Base-by-base conservation (phyloP, 1,140 invertebrate species). In the Leptinotarsa undecemlineata region DNA sequence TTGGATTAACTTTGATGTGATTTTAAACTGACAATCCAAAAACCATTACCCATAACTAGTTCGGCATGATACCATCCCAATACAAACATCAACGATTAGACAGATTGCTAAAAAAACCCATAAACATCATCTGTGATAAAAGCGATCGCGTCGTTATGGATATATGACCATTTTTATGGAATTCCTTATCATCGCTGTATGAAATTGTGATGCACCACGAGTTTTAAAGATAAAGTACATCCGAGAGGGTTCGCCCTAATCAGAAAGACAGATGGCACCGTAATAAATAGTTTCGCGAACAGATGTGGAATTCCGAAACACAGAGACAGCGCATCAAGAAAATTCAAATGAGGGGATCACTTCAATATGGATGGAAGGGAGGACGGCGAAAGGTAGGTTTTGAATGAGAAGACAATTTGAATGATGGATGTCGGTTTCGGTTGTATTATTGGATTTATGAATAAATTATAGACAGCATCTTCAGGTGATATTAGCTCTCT, bases 201-300 rank as follows among this genome's bases (percentile, higher is more conserved):
- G 51, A 57, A 57, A 57, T 57, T 57, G 51, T 57, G 51, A 57
- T 57, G 51, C 51, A 57, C 51, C 15, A 57, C 51, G 17, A 57
- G 51, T 57, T 19, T 57, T 0, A 19, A 57, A 57, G 51, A 57
- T 57, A 57, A 19, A 57, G n/a, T 57, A 57, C n/a, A 19, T 19
- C 8, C 33, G 33, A 57, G 51, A 19, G n/a, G 51, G 51, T 15
- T 57, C n/a, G n/a, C 51, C 51, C 51, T 57, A 57, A 57, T 57
- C 51, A 57, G 51, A 19, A 57, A 17, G 51, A 57, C 51, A 57
- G 51, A 57, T 57, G 51, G 51, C 51, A 57, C 15, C n/a, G 51
- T 57, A 57, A 57, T 57, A 57, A 57, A 57, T 57, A 57, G 51
- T 57, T 57, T 57, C 6, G 15, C 51, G 51, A 57, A 57, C 51